Conservation (phyloP, 2,113 vertebrate genomes). For the Turnix velox region DNA sequence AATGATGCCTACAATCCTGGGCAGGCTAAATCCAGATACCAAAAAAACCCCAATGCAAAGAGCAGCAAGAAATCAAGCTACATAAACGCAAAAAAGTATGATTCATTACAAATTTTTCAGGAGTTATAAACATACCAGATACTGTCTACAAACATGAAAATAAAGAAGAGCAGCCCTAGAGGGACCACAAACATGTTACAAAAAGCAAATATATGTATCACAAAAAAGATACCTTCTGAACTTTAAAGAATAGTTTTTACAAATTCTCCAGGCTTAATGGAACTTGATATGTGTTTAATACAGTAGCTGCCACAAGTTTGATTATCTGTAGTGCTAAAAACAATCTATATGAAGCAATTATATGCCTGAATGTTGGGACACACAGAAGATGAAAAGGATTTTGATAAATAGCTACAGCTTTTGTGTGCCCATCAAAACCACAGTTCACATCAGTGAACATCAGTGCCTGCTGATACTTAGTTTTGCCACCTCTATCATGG, state of each 20-base stretch:
- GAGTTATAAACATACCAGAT: not conserved
- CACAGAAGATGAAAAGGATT: slow-evolving; percentile 14
- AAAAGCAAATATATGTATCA: not conserved
- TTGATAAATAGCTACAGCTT: not conserved
- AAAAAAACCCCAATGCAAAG: not conserved
- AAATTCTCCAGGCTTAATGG: not conserved
- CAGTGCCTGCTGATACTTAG: not conserved
- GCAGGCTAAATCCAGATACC: not conserved
- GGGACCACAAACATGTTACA: not conserved
- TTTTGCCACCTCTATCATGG: not conserved
- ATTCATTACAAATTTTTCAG: not conserved
- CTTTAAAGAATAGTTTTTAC: not conserved
- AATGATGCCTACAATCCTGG: not conserved
- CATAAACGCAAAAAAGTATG: not conserved
- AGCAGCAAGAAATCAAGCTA: not conserved
- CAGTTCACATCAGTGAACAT: not conserved
- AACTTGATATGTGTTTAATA: not conserved
- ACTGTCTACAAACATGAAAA: not conserved
- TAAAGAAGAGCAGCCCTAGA: not conserved
- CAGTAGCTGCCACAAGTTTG: not conserved
- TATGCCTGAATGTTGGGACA: not conserved
- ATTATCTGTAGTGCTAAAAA: slow-evolving; percentile 45
- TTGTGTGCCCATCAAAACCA: not conserved
- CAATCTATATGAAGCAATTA: not conserved
- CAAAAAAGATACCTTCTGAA: not conserved